Evolutionary conservation across 2,797 vertebrate genomes (phyloP), one percentile per base, ranked within the genome.

Genomic region (Trachops cirrhosus): DNA sequence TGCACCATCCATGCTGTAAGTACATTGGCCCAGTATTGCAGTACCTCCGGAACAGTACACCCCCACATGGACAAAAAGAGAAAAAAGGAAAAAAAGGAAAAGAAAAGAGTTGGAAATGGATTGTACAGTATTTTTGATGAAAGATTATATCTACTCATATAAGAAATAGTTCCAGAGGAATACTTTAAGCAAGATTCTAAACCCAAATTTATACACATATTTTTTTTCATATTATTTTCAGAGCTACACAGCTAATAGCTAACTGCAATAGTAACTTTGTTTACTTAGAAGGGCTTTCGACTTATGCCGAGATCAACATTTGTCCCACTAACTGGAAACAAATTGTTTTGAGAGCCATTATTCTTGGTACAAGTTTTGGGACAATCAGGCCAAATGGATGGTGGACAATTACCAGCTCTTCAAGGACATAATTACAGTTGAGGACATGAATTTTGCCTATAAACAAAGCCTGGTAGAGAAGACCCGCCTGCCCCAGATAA

Each of bases 331-430:
- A 99, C 99, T 99, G 99, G 99, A 99, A 99, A 96, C 98, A 99
- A 77, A 99, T 99, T 86, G 99, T 99, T 78, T 98, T 99, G 91
- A 99, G 99, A 79, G 99, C 99, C 98, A 99, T 99, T 98, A 98
- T 99, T 96, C 98, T 99, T 96, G 98, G 99, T 99, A 99, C 89
- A 99, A 99, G 96, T 99, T 99, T 57, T 99, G 99, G 99, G 99
- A 99, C 86, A 99, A 99, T 98, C 99, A 99, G 98, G 99, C 99
- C 24, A 99, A 99, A 29, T 99, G 99, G 99, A 99, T 99, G 86
- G 99, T 99, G 41, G 99, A 99, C 98, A 99, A 99, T 98, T 99
- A 99, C 98, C 99, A 99, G 98, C 99, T 99, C 98, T 98, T 99
- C 93, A 99, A 99, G 98, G 99, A 99, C 95, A 77, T 77, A 50